Evolutionary conservation across 2,888 invertebrate genomes (phyloP).

Genomic region (Xanthia icteritia): DNA sequence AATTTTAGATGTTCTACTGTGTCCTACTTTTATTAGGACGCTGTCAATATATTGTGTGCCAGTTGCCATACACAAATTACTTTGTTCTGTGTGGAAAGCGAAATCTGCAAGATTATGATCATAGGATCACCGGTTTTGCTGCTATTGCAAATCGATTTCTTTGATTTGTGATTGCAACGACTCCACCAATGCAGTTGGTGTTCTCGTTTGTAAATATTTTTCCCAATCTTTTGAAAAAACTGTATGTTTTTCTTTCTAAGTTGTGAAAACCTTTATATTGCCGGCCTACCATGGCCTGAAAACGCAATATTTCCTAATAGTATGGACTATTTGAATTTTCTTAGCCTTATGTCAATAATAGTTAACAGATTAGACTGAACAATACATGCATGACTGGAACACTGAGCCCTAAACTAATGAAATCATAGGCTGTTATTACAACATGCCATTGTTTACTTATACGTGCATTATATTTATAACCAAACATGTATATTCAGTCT

Average conservation of each 20-base stretch:
- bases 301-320: background rate
- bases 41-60: background rate
- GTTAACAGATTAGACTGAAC: background rate
- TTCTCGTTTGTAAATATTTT: conserved; percentile 12
- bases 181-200: conserved; percentile 4
- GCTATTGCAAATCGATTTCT: conserved; percentile 11
- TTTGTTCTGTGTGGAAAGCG: conserved; percentile 11
- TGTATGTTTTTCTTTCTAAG: background rate
- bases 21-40: background rate
- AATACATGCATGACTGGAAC: background rate
- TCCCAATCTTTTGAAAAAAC: conserved; percentile 12
- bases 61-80: conserved; percentile 1
- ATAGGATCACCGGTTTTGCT: conserved; percentile 7
- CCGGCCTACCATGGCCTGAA: background rate
- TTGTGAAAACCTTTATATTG: conserved; percentile 22
- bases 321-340: background rate
- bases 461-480: background rate
- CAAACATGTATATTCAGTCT: background rate
- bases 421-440: conserved; percentile 4
- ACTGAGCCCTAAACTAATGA: background rate
- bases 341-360: background rate
- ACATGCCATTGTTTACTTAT: conserved; percentile 3
- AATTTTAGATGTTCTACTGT: background rate
- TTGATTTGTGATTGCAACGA: conserved; percentile 16
- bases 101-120: conserved; percentile 19